Percentiles rank a stretch among this genome's conserved stretches.
phyloP scores from a whole-genome alignment of 1,140 invertebrate species.

The Bombus breviceps region DNA sequence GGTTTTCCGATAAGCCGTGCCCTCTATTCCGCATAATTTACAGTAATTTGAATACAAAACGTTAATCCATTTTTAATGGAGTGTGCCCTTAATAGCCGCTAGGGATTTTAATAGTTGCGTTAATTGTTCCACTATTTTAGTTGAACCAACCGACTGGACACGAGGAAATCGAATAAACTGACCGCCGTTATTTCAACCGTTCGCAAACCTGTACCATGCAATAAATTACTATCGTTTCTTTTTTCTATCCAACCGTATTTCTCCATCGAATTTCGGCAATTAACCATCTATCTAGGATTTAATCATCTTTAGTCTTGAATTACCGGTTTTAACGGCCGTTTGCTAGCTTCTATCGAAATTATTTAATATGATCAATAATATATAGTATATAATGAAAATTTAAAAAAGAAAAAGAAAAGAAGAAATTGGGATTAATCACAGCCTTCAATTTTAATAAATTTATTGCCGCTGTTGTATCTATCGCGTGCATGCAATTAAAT shows the following conservation, averaged over 20 bases:
- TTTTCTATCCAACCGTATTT: background rate
- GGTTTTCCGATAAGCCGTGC: conserved; percentile 45
- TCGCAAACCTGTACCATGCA: too few relatives aligned
- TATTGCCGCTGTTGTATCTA: too few relatives aligned
- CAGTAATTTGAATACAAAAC: conserved; percentile 39
- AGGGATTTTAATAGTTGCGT: conserved; percentile 49
- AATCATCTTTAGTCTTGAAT: too few relatives aligned
- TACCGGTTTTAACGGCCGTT: background rate
- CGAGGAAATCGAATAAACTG: conserved; percentile 17
- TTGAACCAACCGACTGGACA: background rate
- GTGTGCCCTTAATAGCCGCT: conserved; percentile 40
- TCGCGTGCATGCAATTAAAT: background rate
- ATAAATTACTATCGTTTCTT: conserved; percentile 6
- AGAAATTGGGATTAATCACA: too few relatives aligned
- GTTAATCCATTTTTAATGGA: conserved; percentile 53
- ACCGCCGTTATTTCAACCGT: conserved; percentile 13
- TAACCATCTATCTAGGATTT: background rate
- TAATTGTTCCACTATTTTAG: conserved; percentile 51
- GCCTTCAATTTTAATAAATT: too few relatives aligned
- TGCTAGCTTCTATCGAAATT: background rate
- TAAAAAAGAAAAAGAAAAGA: too few relatives aligned
- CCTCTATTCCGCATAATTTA: conserved; percentile 42
- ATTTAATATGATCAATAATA: background rate
- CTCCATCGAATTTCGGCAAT: conserved; percentile 12
- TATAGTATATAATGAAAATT: too few relatives aligned